phyloP scores from a whole-genome alignment of 2,113 vertebrate species.

The Callocephalon fimbriatum region DNA sequence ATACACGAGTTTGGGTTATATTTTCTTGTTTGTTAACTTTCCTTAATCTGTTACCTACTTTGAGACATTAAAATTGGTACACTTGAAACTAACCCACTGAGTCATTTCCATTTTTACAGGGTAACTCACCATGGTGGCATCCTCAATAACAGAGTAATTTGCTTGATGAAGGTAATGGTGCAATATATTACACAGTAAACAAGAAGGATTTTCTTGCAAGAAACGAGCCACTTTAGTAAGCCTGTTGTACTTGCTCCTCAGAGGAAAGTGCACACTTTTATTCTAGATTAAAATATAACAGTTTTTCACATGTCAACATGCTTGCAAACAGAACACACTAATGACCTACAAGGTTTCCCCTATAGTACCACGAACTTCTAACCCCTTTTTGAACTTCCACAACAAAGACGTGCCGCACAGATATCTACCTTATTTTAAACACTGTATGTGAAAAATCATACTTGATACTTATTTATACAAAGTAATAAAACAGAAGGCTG shows the following conservation, averaged over 20 bases:
- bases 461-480: not conserved
- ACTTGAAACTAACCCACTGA: not conserved
- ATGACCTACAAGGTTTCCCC: not conserved
- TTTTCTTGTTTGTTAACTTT: not conserved
- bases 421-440: not conserved
- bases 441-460: not conserved
- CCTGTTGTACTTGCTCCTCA: constrained; percentile 96
- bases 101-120: not conserved
- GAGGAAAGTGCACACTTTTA: constrained; percentile 95
- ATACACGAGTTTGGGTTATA: accelerated
- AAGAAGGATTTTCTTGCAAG: constrained; percentile 97
- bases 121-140: constrained; percentile 92
- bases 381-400: not conserved
- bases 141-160: constrained; percentile 93
- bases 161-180: constrained; percentile 97
- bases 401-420: not conserved
- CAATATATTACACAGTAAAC: constrained; percentile 94
- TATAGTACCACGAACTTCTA: not conserved
- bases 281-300: constrained; percentile 79
- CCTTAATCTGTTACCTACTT: not conserved
- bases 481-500: not conserved
- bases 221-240: constrained; percentile 93
- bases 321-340: not conserved
- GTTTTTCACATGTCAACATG: not conserved
- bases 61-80: not conserved